Base-by-base conservation (phyloP, 2,888 invertebrate genomes). In the Dryocosmus kuriphilus region DNA sequence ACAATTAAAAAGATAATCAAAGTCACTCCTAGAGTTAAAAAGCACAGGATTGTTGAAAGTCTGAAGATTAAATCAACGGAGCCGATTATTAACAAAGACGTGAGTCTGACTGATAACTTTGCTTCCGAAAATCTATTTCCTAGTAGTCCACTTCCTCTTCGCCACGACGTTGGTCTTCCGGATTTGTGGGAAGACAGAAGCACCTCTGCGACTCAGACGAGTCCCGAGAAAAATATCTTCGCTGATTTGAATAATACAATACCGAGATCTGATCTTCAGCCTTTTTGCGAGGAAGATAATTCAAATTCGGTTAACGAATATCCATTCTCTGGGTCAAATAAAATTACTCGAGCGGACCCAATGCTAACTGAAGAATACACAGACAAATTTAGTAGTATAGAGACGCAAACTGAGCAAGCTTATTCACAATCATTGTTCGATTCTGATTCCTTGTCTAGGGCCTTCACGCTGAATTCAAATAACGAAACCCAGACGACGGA, bases 401-500 rank as follows among this genome's bases (percentile, higher is more conserved):
- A 92, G 80, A 91, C 91, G 2, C 91, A 91, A 82, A 92, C 92
- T 0, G 92, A 92, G 79, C 85, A 87, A 74, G 89, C 85, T 24
- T 88, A 86, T 77, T 88, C 88, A 6, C 85, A 85, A 75, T 82
- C 88, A 16, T 87, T 90, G 65, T 90, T 91, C 65, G 90, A 91
- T 74, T 81, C 89, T 0, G 90, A 90, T 76, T 81, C 87, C 14
- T 75, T 89, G 30, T 85, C 85, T 0, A 82, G 86, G 71, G 86
- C 88, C 11, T 90, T 90, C 63, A 92, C 92, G 78, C 90, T 92
- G 35, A 92, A 93, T 78, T 93, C 94, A 77, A 92, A 93, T 81
- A 93, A 94, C 82, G 94, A 95, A 88, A 95, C 94, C 0, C 95
- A 95, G 88, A 95, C 94, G 0, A 93, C 93, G 1, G 91, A 92